These are phyloP conservation scores for Diorhabda elongata DNA, from an alignment of 1,140 invertebrate species.

Conservation along the genomic window DNA sequence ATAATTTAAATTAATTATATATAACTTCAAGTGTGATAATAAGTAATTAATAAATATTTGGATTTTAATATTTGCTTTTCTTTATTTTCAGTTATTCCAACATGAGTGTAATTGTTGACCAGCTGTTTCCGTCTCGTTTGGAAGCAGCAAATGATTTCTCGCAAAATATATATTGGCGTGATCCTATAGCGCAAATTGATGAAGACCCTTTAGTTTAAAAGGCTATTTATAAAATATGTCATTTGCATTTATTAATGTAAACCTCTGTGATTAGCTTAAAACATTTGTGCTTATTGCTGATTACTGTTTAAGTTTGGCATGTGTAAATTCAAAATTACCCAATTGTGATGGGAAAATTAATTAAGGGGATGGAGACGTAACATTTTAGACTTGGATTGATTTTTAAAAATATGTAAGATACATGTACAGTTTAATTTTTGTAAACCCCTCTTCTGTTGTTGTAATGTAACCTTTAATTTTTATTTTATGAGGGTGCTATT, in stretches of 20 bases:
- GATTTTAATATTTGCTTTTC: background rate
- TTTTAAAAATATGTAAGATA: too few species aligned
- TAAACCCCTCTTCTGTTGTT: too few species aligned
- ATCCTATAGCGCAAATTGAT: slow-evolving; percentile 64
- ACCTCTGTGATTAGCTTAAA: background rate
- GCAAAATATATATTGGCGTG: slow-evolving; percentile 87
- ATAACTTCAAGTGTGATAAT: background rate
- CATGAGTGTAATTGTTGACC: slow-evolving; percentile 90
- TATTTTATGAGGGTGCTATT: too few species aligned
- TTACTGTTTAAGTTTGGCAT: too few species aligned
- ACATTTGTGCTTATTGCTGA: slow-evolving; percentile 4
- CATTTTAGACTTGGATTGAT: too few species aligned
- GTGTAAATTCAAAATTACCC: too few species aligned
- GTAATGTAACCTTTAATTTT: too few species aligned
- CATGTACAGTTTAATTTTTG: too few species aligned
- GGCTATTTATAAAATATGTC: background rate
- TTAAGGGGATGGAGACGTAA: too few species aligned
- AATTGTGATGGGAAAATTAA: too few species aligned
- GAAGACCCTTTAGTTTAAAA: slow-evolving; percentile 29
- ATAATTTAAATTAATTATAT: background rate
- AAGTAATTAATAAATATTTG: background rate
- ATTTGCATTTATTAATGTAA: slow-evolving; percentile 9
- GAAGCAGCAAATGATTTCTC: slow-evolving; percentile 79
- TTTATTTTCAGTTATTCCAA: slow-evolving; percentile 74
- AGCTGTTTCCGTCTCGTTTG: slow-evolving; percentile 78